Evolutionary conservation across 2,113 vertebrate species (phyloP).

Genomic region (Dipodomys ordii): DNA sequence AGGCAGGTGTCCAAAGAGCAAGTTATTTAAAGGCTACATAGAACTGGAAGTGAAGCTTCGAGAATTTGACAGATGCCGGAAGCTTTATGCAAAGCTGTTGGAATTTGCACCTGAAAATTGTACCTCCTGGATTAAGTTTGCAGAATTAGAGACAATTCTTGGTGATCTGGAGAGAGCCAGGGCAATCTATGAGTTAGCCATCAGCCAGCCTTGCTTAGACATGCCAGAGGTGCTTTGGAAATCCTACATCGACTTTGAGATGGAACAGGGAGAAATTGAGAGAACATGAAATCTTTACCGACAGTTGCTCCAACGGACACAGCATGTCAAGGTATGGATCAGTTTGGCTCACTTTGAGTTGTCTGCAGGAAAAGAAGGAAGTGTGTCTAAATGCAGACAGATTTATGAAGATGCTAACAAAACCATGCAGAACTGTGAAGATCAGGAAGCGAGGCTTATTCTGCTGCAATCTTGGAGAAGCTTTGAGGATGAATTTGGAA

Average conservation of each 20-base stretch:
- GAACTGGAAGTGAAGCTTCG: slow-evolving; percentile 96
- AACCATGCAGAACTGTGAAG: slow-evolving; percentile 94
- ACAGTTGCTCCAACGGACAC: slow-evolving; percentile 94
- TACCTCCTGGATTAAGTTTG: slow-evolving; percentile 99
- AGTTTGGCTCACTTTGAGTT: slow-evolving; percentile 97
- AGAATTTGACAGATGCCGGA: slow-evolving; percentile 98
- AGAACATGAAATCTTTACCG: slow-evolving; percentile 96
- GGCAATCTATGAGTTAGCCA: slow-evolving; percentile 97
- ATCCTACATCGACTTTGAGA: slow-evolving; percentile 98
- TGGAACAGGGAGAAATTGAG: slow-evolving; percentile 97
- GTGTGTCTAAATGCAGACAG: slow-evolving; percentile 91
- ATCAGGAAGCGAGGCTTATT: slow-evolving; percentile 98
- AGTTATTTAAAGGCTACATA: slow-evolving; percentile 98
- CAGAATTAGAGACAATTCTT: slow-evolving; percentile 97
- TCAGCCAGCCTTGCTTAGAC: slow-evolving; percentile 95
- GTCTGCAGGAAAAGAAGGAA: slow-evolving; percentile 89
- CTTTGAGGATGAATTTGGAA: slow-evolving; percentile 95
- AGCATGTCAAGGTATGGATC: slow-evolving; percentile 98
- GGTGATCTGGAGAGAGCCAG: slow-evolving; percentile 94
- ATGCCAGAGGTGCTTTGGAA: slow-evolving; percentile 96
- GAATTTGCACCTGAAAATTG: slow-evolving; percentile 97
- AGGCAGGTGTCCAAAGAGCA: slow-evolving; percentile 98
- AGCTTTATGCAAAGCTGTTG: slow-evolving; percentile 98
- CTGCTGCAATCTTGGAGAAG: slow-evolving; percentile 95
- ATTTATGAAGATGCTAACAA: slow-evolving; percentile 97